Evolutionary conservation across 2,888 invertebrate genomes (phyloP).

Genomic region (Crossocerus cetratus): DNA sequence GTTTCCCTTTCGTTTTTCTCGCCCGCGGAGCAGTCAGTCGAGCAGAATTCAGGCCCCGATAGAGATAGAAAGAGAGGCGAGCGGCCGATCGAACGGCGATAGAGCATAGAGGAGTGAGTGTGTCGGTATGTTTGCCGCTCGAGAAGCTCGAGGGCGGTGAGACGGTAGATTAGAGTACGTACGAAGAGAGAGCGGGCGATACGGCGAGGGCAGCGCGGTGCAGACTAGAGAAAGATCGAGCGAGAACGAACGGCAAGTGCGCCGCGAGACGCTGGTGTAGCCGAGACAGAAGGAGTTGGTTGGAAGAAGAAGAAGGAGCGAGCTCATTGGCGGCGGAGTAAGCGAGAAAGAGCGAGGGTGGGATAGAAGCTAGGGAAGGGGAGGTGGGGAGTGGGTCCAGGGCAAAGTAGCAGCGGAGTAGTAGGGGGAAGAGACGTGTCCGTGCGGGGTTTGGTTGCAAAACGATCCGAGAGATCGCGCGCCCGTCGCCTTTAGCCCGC

Average conservation of each 20-base stretch:
- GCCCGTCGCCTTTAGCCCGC: conserved; percentile 65
- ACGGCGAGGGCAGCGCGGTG: conserved; percentile 69
- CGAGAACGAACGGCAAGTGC: conserved; percentile 41
- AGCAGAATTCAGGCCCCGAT: not conserved
- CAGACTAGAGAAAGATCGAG: too few species aligned
- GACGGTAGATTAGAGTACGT: conserved; percentile 42
- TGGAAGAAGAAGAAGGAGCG: conserved; percentile 8
- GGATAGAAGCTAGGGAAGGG: conserved; percentile 21
- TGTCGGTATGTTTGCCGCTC: conserved; percentile 41
- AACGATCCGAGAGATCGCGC: conserved; percentile 79
- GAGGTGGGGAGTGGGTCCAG: not conserved
- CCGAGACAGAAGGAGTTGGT: conserved; percentile 16
- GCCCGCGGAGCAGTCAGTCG: not conserved
- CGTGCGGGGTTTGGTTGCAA: conserved; percentile 61
- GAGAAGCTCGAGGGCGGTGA: conserved; percentile 37
- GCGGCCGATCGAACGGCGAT: not conserved
- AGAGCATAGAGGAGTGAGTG: not conserved
- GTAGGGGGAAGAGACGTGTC: conserved; percentile 58
- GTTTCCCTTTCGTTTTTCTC: conserved; percentile 29
- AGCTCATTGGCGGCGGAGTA: conserved; percentile 41
- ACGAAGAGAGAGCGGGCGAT: conserved; percentile 62
- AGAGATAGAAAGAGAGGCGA: not conserved
- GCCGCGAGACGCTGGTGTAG: conserved; percentile 47
- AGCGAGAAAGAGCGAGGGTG: conserved; percentile 71
- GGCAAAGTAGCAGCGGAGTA: conserved; percentile 26